Evolutionary conservation across 1,140 invertebrate species (phyloP).

Genomic region (Palaemon carinicauda): DNA sequence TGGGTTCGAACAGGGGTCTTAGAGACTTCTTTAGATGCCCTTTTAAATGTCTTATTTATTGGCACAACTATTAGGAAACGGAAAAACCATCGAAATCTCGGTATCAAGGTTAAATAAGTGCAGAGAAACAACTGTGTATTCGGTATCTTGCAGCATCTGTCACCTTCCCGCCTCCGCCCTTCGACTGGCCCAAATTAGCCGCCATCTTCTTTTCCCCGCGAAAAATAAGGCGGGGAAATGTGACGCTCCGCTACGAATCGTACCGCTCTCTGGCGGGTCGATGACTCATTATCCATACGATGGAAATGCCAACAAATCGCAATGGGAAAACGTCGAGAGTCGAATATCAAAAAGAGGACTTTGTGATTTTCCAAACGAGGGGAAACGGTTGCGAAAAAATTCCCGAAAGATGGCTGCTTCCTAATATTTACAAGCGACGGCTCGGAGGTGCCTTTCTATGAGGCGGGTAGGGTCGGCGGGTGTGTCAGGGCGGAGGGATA

Average conservation of each 20-base stretch:
- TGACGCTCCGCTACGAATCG: slow-evolving; percentile 30
- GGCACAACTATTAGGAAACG: too few relatives aligned
- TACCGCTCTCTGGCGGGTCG: not conserved
- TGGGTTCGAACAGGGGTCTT: too few relatives aligned
- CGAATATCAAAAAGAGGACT: not conserved
- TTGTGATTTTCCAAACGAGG: too few relatives aligned
- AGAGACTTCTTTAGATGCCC: too few relatives aligned
- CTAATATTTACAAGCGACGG: not conserved
- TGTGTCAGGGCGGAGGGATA: slow-evolving; percentile 17
- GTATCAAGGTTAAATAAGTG: too few relatives aligned
- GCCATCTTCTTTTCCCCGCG: slow-evolving; percentile 48
- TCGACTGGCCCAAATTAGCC: slow-evolving; percentile 36
- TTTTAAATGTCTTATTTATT: too few relatives aligned
- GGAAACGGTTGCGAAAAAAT: too few relatives aligned
- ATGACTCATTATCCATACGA: slow-evolving; percentile 11
- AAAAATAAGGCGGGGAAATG: slow-evolving; percentile 49
- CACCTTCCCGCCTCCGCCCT: slow-evolving; percentile 11
- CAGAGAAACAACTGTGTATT: not conserved
- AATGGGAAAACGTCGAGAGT: not conserved
- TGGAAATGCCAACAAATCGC: not conserved
- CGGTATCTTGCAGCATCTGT: slow-evolving; percentile 17
- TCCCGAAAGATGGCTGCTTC: not conserved
- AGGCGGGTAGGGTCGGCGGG: slow-evolving; percentile 8
- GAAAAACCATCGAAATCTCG: too few relatives aligned
- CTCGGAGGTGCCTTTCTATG: not conserved